Evolutionary conservation across 2,113 vertebrate species (phyloP).

Genomic region (Pluvianellus socialis): DNA sequence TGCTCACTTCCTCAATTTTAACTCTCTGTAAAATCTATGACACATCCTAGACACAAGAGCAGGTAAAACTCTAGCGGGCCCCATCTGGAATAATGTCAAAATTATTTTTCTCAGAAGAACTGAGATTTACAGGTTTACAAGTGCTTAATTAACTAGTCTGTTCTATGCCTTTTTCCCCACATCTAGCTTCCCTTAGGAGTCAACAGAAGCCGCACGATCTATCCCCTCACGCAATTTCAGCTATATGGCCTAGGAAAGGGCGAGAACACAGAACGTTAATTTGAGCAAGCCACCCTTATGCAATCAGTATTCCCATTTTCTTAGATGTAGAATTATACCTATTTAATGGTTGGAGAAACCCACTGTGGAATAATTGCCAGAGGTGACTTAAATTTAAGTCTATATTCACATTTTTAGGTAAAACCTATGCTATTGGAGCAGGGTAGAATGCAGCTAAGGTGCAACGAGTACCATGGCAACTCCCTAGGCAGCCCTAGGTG

Average conservation of each 20-base stretch:
- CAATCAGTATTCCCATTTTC: background rate
- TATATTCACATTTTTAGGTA: no score
- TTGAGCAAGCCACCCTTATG: background rate
- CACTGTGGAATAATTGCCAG: no score
- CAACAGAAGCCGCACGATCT: fast-evolving
- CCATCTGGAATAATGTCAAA: background rate
- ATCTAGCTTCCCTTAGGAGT: background rate
- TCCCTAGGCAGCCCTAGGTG: no score
- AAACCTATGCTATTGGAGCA: no score
- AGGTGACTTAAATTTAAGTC: no score
- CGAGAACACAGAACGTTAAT: background rate
- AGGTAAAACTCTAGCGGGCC: background rate
- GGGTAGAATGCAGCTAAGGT: no score
- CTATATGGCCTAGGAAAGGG: background rate
- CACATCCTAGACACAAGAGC: background rate
- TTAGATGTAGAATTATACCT: background rate
- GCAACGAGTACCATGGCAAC: no score
- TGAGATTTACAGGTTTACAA: background rate
- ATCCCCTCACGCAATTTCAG: background rate
- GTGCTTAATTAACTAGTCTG: background rate
- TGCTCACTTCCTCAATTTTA: background rate
- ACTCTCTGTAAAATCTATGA: background rate
- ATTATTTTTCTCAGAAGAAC: background rate
- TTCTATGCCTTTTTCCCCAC: background rate
- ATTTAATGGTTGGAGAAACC: no score